phyloP scores from a whole-genome alignment of 2,888 invertebrate species.

The Deilephila elpenor region DNA sequence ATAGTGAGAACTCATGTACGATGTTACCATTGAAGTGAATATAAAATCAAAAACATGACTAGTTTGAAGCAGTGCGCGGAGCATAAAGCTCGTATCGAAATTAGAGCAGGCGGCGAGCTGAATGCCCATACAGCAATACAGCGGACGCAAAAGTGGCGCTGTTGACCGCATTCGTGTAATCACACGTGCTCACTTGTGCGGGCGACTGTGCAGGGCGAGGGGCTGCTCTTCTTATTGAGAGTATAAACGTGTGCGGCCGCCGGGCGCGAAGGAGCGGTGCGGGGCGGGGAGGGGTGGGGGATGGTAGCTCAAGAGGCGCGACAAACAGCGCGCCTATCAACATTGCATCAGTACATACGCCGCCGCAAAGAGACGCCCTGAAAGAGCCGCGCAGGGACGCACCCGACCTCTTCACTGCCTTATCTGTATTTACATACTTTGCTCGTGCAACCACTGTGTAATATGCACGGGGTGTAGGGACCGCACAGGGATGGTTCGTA shows the following conservation, averaged over 20 bases:
- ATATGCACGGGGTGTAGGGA: too few species aligned
- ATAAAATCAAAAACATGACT: background rate
- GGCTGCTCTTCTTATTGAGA: background rate
- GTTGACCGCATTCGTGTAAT: constrained; percentile 21
- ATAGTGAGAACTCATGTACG: background rate
- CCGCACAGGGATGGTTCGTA: too few species aligned
- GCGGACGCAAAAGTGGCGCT: background rate
- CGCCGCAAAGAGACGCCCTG: constrained; percentile 12
- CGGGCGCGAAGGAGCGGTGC: background rate
- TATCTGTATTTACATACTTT: background rate
- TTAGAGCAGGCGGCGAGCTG: constrained; percentile 17
- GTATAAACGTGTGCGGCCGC: background rate
- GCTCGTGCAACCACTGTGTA: too few species aligned
- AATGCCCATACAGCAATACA: constrained; percentile 10
- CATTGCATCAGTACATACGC: constrained; percentile 19
- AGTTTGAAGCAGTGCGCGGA: background rate
- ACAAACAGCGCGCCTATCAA: constrained; percentile 18
- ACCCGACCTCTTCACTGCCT: background rate
- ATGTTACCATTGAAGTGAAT: background rate
- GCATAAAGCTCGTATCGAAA: constrained; percentile 1
- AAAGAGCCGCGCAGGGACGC: background rate
- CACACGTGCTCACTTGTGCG: constrained; percentile 7
- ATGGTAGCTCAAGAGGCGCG: constrained; percentile 7
- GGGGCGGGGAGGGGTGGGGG: too few species aligned
- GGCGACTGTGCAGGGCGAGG: background rate